Conservation (phyloP, 2,797 vertebrate species). For the Gorsachius magnificus region DNA sequence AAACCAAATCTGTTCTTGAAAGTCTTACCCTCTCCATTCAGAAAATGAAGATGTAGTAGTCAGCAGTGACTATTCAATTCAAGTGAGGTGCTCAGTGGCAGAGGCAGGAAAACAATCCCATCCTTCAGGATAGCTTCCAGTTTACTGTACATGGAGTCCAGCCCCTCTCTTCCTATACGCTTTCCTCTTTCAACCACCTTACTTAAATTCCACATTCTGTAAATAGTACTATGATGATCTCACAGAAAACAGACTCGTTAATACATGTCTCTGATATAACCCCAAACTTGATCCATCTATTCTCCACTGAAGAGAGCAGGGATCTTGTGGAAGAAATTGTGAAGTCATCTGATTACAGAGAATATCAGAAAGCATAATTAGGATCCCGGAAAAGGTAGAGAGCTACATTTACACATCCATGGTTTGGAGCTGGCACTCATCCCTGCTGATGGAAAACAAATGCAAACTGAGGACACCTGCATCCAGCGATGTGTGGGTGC, state of each 20-base stretch:
- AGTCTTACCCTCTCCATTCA: accelerated
- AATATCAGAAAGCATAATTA: neutral
- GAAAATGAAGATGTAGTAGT: neutral
- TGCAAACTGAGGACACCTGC: neutral
- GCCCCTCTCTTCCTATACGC: neutral
- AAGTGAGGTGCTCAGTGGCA: neutral
- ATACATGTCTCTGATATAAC: no score
- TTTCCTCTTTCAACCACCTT: neutral
- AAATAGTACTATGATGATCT: neutral
- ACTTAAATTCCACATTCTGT: neutral
- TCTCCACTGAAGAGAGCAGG: neutral
- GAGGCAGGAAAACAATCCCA: neutral
- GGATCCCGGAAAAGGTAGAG: neutral
- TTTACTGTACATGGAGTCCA: neutral
- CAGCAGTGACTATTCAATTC: neutral
- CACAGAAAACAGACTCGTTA: neutral
- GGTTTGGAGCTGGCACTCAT: neutral
- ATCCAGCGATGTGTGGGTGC: neutral
- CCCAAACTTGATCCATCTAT: neutral
- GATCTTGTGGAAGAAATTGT: neutral
- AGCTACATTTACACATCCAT: neutral
- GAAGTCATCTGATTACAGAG: neutral
- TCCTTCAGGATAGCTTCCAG: neutral
- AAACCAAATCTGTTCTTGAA: neutral
- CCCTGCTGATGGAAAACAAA: neutral